These are phyloP conservation scores for Crenichthys baileyi DNA, from an alignment of 2,797 vertebrate species.

Conservation along the genomic window DNA sequence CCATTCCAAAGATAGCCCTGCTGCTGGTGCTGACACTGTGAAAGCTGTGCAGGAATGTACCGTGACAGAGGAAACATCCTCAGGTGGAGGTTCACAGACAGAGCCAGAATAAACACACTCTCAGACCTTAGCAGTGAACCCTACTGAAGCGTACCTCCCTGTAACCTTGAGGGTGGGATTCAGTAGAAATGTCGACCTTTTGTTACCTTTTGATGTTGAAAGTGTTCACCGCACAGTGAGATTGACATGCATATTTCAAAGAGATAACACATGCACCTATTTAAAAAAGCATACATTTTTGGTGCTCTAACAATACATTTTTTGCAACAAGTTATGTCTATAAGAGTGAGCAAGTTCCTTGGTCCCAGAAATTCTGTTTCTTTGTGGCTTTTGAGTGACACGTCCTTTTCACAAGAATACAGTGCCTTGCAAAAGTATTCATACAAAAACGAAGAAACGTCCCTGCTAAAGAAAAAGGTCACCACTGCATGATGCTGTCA, in stretches of 20 bases:
- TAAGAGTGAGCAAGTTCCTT: slow-evolving; percentile 45
- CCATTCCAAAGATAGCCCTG: slow-evolving; percentile 68
- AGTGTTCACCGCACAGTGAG: slow-evolving; percentile 61
- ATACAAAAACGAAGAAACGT: neutral
- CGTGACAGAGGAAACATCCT: slow-evolving; percentile 77
- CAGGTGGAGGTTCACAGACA: slow-evolving; percentile 71
- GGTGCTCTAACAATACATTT: slow-evolving; percentile 32
- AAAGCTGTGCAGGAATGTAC: slow-evolving; percentile 74
- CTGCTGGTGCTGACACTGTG: slow-evolving; percentile 64
- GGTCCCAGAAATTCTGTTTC: slow-evolving; percentile 54
- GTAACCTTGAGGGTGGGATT: slow-evolving; percentile 66
- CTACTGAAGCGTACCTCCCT: slow-evolving; percentile 60
- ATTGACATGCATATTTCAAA: slow-evolving; percentile 57
- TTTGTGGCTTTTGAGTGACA: slow-evolving; percentile 33
- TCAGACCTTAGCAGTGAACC: slow-evolving; percentile 72
- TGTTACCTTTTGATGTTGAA: slow-evolving; percentile 69
- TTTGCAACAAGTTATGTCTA: slow-evolving; percentile 46
- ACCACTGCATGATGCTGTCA: neutral
- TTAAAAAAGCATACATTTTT: slow-evolving; percentile 12
- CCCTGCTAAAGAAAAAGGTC: neutral
- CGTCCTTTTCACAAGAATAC: neutral
- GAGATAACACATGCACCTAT: slow-evolving; percentile 16
- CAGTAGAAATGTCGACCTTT: slow-evolving; percentile 61
- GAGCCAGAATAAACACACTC: slow-evolving; percentile 14
- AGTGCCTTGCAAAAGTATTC: too few species aligned